These are phyloP conservation scores for Nestor notabilis DNA, from an alignment of 2,113 vertebrate species.

Conservation along the genomic window DNA sequence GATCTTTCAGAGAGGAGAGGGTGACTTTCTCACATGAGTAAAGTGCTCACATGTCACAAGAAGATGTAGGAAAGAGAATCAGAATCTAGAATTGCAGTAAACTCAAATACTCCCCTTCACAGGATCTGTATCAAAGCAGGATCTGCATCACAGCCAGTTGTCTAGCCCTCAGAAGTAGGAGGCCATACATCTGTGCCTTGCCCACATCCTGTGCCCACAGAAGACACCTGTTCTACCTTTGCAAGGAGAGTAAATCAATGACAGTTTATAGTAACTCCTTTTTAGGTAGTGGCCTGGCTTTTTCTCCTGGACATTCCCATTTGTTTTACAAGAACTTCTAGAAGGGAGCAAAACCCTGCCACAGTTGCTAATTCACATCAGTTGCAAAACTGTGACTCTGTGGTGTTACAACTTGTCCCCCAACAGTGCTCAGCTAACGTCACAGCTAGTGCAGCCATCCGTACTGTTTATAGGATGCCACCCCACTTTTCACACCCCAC, in stretches of 20 bases:
- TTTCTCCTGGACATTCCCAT: background rate
- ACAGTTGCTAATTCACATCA: background rate
- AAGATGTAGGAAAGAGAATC: background rate
- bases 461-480: background rate
- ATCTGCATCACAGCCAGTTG: background rate
- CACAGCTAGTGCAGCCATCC: background rate
- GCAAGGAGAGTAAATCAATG: background rate
- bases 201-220: accelerated
- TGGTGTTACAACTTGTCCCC: accelerated
- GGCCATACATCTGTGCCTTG: background rate
- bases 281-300: background rate
- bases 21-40: background rate
- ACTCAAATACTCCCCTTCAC: background rate
- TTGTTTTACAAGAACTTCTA: background rate
- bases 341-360: background rate
- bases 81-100: background rate
- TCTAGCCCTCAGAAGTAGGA: background rate
- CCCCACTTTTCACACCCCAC: background rate
- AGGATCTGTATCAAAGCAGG: background rate
- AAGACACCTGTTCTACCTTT: background rate
- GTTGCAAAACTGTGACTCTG: no score
- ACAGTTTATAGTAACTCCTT: background rate
- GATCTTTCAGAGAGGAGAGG: background rate
- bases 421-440: background rate
- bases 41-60: background rate